Evolutionary conservation across 2,797 vertebrate genomes (phyloP).

Genomic region (Nyctalus aviator): DNA sequence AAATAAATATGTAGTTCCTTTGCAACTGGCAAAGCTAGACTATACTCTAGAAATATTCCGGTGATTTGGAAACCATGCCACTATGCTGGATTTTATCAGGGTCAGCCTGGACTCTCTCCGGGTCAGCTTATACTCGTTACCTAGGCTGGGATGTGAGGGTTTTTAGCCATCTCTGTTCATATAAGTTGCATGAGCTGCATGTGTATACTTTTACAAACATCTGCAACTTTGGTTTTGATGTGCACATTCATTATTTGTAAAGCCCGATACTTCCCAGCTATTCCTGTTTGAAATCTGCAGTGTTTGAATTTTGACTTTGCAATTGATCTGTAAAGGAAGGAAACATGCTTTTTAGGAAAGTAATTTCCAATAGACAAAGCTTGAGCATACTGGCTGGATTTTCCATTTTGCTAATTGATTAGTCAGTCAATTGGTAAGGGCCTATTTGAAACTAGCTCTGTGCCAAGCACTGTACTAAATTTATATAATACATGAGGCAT

Average conservation of each 20-base stretch:
- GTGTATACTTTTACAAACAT: neutral
- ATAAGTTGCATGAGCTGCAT: neutral
- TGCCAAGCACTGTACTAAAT: constrained; percentile 45
- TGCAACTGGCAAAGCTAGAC: constrained; percentile 59
- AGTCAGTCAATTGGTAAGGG: constrained; percentile 70
- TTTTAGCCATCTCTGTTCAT: constrained; percentile 32
- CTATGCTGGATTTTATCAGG: neutral
- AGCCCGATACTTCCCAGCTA: constrained; percentile 51
- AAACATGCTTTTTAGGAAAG: constrained; percentile 76
- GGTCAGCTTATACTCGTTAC: neutral
- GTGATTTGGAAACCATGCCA: constrained; percentile 55
- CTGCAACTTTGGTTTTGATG: constrained; percentile 57
- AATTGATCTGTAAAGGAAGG: constrained; percentile 81
- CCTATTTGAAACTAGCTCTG: constrained; percentile 55
- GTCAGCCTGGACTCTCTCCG: neutral
- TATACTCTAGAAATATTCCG: constrained; percentile 55
- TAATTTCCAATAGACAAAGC: constrained; percentile 74
- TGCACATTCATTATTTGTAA: constrained; percentile 65
- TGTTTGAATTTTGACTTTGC: constrained; percentile 74
- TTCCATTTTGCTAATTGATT: constrained; percentile 76
- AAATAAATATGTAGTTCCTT: constrained; percentile 73
- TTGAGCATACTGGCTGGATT: constrained; percentile 59
- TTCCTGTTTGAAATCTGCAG: constrained; percentile 72
- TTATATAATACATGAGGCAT: constrained; percentile 1
- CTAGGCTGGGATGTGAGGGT: neutral